Conservation (phyloP, 2,113 vertebrate genomes). For the Ammodytes marinus region DNA sequence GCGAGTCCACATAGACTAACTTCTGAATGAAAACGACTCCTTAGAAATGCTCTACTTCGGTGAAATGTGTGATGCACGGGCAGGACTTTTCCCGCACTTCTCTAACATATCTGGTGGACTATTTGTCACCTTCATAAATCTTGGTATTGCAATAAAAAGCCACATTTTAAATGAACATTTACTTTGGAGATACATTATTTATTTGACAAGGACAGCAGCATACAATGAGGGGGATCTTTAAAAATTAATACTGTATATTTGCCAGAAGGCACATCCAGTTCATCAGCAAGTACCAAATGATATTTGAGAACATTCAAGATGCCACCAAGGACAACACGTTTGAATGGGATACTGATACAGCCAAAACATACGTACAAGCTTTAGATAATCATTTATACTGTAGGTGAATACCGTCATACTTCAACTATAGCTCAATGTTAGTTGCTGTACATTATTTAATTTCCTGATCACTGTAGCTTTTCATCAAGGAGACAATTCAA, state of each 20-base stretch:
- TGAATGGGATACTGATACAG: not conserved
- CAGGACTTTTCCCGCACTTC: not conserved
- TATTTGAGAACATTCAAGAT: not conserved
- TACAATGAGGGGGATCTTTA: not conserved
- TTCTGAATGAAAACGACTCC: conserved; percentile 7
- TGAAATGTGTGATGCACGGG: not conserved
- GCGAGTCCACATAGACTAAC: conserved; percentile 27
- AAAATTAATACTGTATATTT: not conserved
- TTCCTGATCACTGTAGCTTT: not conserved
- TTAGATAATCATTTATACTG: conserved; percentile 18
- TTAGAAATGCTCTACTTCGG: conserved; percentile 1
- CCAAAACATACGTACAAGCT: not conserved
- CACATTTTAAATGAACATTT: not conserved
- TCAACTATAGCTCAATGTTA: not conserved
- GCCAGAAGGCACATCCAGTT: not conserved
- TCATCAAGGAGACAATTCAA: not conserved
- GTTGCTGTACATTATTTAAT: not conserved
- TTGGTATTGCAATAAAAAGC: not conserved
- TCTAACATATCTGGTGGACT: not conserved
- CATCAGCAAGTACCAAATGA: not conserved
- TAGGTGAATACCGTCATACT: not conserved
- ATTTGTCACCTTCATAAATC: not conserved
- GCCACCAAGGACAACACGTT: not conserved
- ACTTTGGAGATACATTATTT: not conserved
- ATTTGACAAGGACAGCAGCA: not conserved